Base-by-base conservation (phyloP, 2,797 vertebrate genomes). In the Channa striata region DNA sequence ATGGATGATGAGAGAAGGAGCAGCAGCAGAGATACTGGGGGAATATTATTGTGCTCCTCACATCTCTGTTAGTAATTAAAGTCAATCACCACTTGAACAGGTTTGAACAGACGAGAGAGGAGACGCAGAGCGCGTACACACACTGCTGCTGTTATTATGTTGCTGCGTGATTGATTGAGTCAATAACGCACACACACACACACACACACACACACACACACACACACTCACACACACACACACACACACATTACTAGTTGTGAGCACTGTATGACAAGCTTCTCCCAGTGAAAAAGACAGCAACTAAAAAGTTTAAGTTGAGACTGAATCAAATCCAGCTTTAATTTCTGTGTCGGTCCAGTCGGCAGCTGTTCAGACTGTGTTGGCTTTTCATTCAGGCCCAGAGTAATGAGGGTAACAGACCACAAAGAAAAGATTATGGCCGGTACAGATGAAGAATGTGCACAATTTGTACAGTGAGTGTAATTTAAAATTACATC, bases 1-100 rank as follows among this genome's bases (percentile, higher is more conserved):
- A 80, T 19, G 64, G 51, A 48, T 34, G 70, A 73, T 52, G 62
- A 42, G 61, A 54, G 74, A 11, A 54, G 62, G 1, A 14, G 58
- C 13, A 19, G 69, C 19, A 42, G 71, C 20, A 2, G 51, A 80
- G 82, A 68, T 69, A 73, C 59, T 14, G 72, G 61, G 81, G 74
- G 81, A 83, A 74, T 73, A 77, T 84, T 82, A 77, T 72, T 87
- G 77, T 74, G 70, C 81, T 84, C 79, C 77, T 82, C 79, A 82
- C 79, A 81, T 84, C 81, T 30, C 72, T 82, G 77, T 77, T 75
- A 77, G 85, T 89, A 89, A 89, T 89, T 89, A 87, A 89, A 87
- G 87, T 87, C 87, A 82, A 85, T 89, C 85, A 83, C 80, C 82
- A 85, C 84, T 86, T 57, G 71, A 87, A 77, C 83, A 77, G 77